phyloP scores from a whole-genome alignment of 1,140 invertebrate genomes.

The Aphelenchoides besseyi region DNA sequence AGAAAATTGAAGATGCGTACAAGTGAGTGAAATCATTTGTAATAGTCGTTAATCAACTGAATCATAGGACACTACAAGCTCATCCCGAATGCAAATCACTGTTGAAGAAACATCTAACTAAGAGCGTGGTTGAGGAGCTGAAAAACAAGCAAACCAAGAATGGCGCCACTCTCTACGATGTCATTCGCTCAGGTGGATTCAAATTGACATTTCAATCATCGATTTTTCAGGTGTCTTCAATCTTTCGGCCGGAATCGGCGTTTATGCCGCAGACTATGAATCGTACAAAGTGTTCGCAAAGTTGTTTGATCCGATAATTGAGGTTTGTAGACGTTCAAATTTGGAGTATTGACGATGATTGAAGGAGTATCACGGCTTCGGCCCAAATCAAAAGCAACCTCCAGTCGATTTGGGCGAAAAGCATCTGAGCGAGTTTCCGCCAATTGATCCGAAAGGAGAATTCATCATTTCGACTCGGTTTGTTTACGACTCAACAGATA shows the following conservation, averaged over 20 bases:
- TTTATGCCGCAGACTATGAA: slow-evolving; percentile 91
- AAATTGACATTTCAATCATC: background rate
- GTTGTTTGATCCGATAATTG: slow-evolving; percentile 90
- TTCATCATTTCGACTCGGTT: slow-evolving; percentile 83
- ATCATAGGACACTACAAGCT: slow-evolving; percentile 23
- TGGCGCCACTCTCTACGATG: slow-evolving; percentile 51
- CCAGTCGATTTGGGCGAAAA: slow-evolving; percentile 79
- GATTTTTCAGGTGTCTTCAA: slow-evolving; percentile 71
- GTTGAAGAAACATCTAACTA: slow-evolving; percentile 31
- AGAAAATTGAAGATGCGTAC: slow-evolving; percentile 71
- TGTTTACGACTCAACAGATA: background rate
- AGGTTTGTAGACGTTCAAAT: slow-evolving; percentile 68
- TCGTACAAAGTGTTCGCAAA: slow-evolving; percentile 82
- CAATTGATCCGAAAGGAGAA: slow-evolving; percentile 79
- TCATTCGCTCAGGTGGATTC: slow-evolving; percentile 48
- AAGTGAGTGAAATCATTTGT: background rate
- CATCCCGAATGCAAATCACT: slow-evolving; percentile 30
- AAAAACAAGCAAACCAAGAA: slow-evolving; percentile 43
- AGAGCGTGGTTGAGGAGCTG: slow-evolving; percentile 48
- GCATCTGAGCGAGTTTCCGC: slow-evolving; percentile 69
- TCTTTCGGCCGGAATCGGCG: slow-evolving; percentile 76
- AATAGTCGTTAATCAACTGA: slow-evolving; percentile 64
- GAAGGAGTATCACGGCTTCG: slow-evolving; percentile 79
- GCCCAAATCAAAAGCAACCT: slow-evolving; percentile 76
- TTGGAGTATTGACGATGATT: too few species aligned